These are phyloP conservation scores for Ormyrus rosae DNA, from an alignment of 2,888 invertebrate genomes.

Conservation along the genomic window DNA sequence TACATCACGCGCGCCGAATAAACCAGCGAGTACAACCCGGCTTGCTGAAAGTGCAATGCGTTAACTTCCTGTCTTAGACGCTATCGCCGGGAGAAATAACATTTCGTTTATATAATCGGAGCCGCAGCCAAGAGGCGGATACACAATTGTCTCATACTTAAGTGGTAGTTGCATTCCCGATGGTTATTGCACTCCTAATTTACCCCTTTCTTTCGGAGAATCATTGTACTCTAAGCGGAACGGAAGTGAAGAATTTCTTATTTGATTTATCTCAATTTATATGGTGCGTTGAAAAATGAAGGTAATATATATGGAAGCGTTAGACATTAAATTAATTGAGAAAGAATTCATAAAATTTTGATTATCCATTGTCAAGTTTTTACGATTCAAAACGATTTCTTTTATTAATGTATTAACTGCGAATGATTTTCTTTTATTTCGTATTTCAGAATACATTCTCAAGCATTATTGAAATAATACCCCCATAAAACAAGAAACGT, in stretches of 20 bases:
- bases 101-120: conserved; percentile 46
- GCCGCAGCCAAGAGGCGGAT: conserved; percentile 19
- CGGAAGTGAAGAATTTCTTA: not conserved
- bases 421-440: not conserved
- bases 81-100: not conserved
- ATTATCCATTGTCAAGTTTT: not conserved
- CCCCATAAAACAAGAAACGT: not conserved
- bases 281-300: not conserved
- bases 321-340: not conserved
- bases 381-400: not conserved
- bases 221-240: not conserved
- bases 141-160: conserved; percentile 19
- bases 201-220: not conserved
- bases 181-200: not conserved
- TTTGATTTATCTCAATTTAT: not conserved
- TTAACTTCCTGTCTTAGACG: conserved; percentile 47
- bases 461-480: not conserved
- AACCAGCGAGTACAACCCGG: not conserved
- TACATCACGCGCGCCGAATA: conserved; percentile 34
- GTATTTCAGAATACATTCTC: not conserved
- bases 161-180: conserved; percentile 16
- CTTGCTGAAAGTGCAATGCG: conserved; percentile 41
- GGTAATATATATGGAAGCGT: too few species aligned
- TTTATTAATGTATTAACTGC: not conserved
- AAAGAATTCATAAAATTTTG: not conserved